A percentile compares a stretch with the other conserved stretches of the same genome.
Evolutionary conservation across 2,797 vertebrate species (phyloP).

Genomic region (Tragopan temminckii): DNA sequence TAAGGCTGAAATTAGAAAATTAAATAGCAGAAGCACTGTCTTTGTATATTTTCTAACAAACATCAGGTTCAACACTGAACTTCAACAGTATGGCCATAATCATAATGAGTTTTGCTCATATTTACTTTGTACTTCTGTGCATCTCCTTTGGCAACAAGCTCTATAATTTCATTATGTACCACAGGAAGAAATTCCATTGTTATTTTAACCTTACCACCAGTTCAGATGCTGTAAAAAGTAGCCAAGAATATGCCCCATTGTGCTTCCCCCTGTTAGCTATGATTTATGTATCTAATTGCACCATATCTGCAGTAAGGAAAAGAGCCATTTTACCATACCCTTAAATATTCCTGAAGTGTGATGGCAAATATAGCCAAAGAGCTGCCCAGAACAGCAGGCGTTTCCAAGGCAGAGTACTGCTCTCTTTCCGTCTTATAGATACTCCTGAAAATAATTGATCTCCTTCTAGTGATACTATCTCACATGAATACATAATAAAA

Average conservation of each 20-base stretch:
- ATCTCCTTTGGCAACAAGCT: background rate
- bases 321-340: background rate
- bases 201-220: background rate
- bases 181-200: background rate
- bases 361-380: background rate
- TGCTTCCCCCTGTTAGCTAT: background rate
- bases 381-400: background rate
- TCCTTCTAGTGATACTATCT: background rate
- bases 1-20: too few species aligned
- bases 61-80: background rate
- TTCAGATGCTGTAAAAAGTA: background rate
- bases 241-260: background rate
- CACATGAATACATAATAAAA: background rate
- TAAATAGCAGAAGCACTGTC: background rate
- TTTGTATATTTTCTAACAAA: too few species aligned
- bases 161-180: background rate
- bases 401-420: background rate
- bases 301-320: background rate
- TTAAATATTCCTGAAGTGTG: background rate
- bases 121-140: background rate
- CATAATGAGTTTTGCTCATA: background rate
- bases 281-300: background rate
- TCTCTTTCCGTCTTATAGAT: background rate
- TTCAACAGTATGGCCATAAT: background rate
- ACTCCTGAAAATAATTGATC: background rate